Percentiles rank a stretch among this genome's conserved stretches.
Conservation (phyloP, 2,113 vertebrate genomes). For the Anoura caudifer region DNA sequence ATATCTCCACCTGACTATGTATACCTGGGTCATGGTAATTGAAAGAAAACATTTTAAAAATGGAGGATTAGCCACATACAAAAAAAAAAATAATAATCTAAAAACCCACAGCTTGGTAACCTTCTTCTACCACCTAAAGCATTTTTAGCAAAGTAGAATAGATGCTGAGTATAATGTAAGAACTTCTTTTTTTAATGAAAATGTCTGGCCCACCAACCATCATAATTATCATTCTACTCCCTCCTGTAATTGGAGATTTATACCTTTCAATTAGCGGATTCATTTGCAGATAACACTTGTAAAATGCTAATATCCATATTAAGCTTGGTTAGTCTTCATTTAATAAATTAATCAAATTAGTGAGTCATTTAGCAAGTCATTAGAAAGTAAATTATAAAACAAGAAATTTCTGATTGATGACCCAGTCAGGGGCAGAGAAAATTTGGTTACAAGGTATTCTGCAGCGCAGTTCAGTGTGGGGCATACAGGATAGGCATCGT, state of each 20-base stretch:
- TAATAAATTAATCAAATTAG: conserved; percentile 65
- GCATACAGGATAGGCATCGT: not conserved
- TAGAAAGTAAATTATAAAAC: conserved; percentile 59
- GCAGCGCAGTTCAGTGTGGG: not conserved
- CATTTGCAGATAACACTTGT: conserved; percentile 53
- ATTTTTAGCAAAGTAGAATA: not conserved
- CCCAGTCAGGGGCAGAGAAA: not conserved
- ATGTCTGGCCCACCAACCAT: not conserved
- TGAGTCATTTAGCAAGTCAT: conserved; percentile 53
- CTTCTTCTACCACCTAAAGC: not conserved
- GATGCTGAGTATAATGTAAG: not conserved
- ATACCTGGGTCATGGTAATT: not conserved
- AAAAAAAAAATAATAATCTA: conserved; percentile 7
- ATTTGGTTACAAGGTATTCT: not conserved
- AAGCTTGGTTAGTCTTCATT: conserved; percentile 52
- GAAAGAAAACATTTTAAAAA: not conserved
- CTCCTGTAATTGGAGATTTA: conserved; percentile 41
- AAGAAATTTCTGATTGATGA: conserved; percentile 41
- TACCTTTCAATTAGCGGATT: conserved; percentile 47
- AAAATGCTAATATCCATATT: conserved; percentile 62
- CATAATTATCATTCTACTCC: conserved; percentile 36
- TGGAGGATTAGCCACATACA: not conserved
- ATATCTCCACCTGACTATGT: not conserved
- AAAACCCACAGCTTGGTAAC: not conserved
- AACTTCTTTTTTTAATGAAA: not conserved